These are phyloP conservation scores for Sebastes alutus DNA, from an alignment of 2,797 vertebrate genomes.

Conservation along the genomic window DNA sequence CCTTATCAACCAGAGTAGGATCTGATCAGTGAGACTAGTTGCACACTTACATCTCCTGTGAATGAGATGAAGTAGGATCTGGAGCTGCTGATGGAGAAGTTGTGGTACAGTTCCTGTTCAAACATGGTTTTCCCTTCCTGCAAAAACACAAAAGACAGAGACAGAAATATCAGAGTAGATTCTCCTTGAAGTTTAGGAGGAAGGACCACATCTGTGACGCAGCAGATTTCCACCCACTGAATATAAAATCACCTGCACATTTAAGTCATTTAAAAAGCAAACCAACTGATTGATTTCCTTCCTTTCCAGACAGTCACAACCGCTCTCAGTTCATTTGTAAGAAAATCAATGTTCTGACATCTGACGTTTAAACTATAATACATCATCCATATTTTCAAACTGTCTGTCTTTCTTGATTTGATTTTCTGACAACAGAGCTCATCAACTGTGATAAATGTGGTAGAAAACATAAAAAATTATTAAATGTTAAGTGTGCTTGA, in stretches of 20 bases:
- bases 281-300: neutral
- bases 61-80: conserved; percentile 97
- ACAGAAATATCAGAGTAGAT: neutral
- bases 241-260: neutral
- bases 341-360: neutral
- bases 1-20: neutral
- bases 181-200: neutral
- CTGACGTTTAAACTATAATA: too few species aligned
- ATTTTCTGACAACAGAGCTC: neutral
- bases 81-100: conserved; percentile 92
- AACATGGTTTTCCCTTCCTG: conserved; percentile 95
- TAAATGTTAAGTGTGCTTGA: too few species aligned
- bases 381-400: neutral
- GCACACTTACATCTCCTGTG: conserved; percentile 92
- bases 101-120: conserved; percentile 98
- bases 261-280: neutral
- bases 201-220: neutral
- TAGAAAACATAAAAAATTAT: neutral
- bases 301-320: neutral
- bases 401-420: neutral
- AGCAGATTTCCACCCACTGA: neutral
- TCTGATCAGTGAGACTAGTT: neutral
- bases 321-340: neutral
- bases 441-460: neutral
- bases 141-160: conserved; percentile 21